Evolutionary conservation across 2,113 vertebrate genomes (phyloP).

Genomic region (Origma solitaria): DNA sequence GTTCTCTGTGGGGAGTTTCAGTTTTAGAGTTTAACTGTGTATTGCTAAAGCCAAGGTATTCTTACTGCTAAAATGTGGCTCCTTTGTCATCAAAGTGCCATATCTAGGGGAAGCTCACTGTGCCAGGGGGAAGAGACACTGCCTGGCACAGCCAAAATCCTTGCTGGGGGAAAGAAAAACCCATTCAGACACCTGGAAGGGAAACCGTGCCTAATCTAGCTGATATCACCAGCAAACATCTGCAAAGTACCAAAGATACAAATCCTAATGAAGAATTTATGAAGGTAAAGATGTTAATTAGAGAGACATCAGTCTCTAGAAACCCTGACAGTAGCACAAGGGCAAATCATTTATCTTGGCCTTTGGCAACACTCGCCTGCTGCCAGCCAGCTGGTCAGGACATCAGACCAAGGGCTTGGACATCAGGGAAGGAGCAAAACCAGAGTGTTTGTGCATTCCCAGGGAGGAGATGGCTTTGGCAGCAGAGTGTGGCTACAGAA

Average conservation of each 20-base stretch:
- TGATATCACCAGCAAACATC: neutral
- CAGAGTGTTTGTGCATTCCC: too few species aligned
- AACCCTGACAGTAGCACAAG: neutral
- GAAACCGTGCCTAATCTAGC: neutral
- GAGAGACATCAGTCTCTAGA: neutral
- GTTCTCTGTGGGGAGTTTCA: neutral
- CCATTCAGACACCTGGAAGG: neutral
- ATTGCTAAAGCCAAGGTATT: neutral
- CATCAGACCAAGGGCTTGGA: neutral
- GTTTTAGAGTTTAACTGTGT: neutral
- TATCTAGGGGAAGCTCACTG: too few species aligned
- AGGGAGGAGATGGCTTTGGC: neutral
- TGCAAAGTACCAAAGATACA: neutral
- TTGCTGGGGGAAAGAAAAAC: neutral
- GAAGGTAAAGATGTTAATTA: neutral
- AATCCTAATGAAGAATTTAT: neutral
- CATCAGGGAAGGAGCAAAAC: neutral
- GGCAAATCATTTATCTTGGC: neutral
- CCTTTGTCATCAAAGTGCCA: neutral
- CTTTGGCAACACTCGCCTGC: neutral
- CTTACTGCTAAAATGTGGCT: neutral
- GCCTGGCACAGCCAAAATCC: neutral
- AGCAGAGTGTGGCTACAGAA: neutral
- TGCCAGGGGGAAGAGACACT: neutral
- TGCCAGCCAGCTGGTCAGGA: accelerated